These are phyloP conservation scores for Pissodes strobi DNA, from an alignment of 1,140 invertebrate species.

Conservation along the genomic window DNA sequence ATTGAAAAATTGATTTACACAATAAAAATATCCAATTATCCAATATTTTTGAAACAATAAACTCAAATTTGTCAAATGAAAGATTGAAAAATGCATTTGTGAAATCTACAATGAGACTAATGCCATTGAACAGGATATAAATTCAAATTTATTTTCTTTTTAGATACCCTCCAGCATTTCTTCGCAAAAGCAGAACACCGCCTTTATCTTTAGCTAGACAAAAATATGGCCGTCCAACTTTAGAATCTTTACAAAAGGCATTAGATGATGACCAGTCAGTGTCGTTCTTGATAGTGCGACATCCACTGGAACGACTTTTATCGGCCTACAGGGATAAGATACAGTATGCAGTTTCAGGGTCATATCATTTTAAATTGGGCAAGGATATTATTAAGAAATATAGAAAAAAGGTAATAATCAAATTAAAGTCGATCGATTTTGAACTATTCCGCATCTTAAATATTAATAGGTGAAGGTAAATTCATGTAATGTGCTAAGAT, in stretches of 20 bases:
- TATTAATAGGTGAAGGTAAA: no score
- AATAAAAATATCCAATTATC: no score
- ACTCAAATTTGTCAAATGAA: no score
- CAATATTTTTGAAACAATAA: no score
- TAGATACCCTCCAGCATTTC: constrained; percentile 72
- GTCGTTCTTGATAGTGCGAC: constrained; percentile 84
- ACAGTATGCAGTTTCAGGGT: constrained; percentile 77
- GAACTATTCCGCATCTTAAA: not conserved
- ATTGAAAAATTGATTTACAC: no score
- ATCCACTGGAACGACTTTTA: constrained; percentile 86
- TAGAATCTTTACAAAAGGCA: constrained; percentile 67
- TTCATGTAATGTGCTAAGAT: no score
- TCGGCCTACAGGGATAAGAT: constrained; percentile 91
- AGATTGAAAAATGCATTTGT: no score
- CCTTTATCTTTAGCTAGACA: constrained; percentile 76
- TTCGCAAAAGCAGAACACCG: constrained; percentile 75
- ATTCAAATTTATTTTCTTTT: not conserved
- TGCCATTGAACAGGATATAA: no score
- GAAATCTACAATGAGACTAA: no score
- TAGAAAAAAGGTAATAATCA: constrained; percentile 56
- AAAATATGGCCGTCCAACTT: constrained; percentile 74
- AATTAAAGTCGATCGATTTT: not conserved
- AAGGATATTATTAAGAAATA: constrained; percentile 75
- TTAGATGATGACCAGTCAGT: constrained; percentile 63
- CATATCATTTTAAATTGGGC: constrained; percentile 78